Base-by-base conservation (phyloP, 1,140 invertebrate genomes). In the Pinna nobilis region DNA sequence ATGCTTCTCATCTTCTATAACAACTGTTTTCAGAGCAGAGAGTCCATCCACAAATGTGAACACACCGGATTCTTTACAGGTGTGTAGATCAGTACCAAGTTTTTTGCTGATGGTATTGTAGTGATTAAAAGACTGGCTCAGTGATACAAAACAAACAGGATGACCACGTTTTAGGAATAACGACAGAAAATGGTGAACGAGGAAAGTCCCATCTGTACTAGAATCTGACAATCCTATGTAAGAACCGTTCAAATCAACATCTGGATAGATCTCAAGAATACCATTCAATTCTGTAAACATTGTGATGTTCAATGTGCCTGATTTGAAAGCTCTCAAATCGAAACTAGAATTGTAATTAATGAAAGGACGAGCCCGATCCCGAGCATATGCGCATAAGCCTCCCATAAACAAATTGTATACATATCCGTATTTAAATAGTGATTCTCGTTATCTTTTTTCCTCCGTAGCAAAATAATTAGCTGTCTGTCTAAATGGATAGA, bases 91-190 rank as follows among this genome's bases (percentile, higher is more conserved):
- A 20, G 67, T 33, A 28, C 83, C 83, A 70, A 82, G 68, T 61
- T 85, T 85, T 41, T 79, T 73, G 30, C 78, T 70, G 7, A 85
- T 73, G 4, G 73, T 49, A 51, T 77, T 79, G 51, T 78, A 83
- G 76, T 85, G 83, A 67, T 74, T 73, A 50, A 82, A 81, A 25
- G 80, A 80, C 55, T 83, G 82, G 18, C 57, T 32, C 13, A 83
- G 61, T 7, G 67, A 61, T 1, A 83, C 57, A 49, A 83, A 72
- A 66, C 77, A 78, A 13, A 83, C 82, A n/a, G 64, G 64, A 18
- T 39, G 28, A 13, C 50, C 61, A 20, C 35, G 74, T 70, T 41
- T 78, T 13, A 53, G 44, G 47, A 51, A 74, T 60, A 47, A 57
- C 51, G 47, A 83, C 28, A 74, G 65, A 39, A 81, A 73, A 51